Conservation (phyloP, 2,888 invertebrate genomes). For the Cremastobaeus sp. region DNA sequence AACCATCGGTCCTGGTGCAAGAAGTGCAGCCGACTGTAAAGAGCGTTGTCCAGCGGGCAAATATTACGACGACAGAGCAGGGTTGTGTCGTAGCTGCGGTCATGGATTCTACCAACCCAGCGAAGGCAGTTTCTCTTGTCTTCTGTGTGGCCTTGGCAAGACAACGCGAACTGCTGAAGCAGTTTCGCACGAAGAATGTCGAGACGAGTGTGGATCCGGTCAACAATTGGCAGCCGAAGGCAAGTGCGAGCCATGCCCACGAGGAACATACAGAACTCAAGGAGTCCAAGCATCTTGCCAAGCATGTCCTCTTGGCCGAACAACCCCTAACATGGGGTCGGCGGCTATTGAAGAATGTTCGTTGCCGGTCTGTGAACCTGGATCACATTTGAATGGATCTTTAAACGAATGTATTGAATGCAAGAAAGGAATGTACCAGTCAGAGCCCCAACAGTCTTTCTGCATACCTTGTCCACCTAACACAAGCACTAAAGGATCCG, state of each 20-base stretch:
- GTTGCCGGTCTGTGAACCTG: slow-evolving; percentile 88
- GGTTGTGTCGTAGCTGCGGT: slow-evolving; percentile 94
- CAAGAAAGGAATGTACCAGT: slow-evolving; percentile 93
- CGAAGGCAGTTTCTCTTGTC: slow-evolving; percentile 93
- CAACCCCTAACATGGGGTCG: slow-evolving; percentile 91
- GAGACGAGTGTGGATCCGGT: slow-evolving; percentile 93
- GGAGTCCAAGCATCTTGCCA: slow-evolving; percentile 94
- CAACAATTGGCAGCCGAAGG: slow-evolving; percentile 92
- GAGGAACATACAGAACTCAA: slow-evolving; percentile 91
- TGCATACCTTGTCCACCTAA: slow-evolving; percentile 94
- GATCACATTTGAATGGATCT: slow-evolving; percentile 91
- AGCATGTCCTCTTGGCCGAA: slow-evolving; percentile 91
- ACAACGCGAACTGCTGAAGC: slow-evolving; percentile 95
- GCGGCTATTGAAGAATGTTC: slow-evolving; percentile 94
- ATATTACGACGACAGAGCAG: slow-evolving; percentile 93
- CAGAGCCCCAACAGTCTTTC: slow-evolving; percentile 91
- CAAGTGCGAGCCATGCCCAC: slow-evolving; percentile 93
- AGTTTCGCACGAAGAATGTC: slow-evolving; percentile 90
- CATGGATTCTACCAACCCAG: slow-evolving; percentile 95
- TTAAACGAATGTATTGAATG: slow-evolving; percentile 92
- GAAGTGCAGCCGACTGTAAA: slow-evolving; percentile 93
- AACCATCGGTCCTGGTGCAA: slow-evolving; percentile 90
- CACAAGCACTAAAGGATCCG: slow-evolving; percentile 90
- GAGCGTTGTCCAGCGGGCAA: slow-evolving; percentile 96
- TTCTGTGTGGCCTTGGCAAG: slow-evolving; percentile 92